phyloP scores from a whole-genome alignment of 1,140 invertebrate species.

The Prorops nasuta region DNA sequence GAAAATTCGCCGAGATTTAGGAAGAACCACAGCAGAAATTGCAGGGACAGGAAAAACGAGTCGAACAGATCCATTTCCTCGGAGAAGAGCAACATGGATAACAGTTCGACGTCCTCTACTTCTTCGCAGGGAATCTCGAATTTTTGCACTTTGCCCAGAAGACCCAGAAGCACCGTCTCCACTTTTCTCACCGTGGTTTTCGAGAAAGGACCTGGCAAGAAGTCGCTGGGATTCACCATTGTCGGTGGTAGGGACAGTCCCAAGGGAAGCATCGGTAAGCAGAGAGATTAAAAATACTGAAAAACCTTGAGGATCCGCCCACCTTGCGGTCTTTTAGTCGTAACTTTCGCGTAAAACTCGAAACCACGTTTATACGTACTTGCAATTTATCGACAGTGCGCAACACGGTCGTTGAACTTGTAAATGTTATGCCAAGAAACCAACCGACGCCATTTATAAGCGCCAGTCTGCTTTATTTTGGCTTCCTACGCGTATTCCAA shows the following conservation, averaged over 20 bases:
- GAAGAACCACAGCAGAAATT: constrained; percentile 38
- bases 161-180: constrained; percentile 65
- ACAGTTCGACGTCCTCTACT: constrained; percentile 20
- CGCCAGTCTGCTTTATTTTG: no score
- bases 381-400: no score
- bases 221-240: constrained; percentile 87
- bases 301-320: no score
- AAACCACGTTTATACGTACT: no score
- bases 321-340: no score
- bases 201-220: constrained; percentile 80
- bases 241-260: constrained; percentile 88
- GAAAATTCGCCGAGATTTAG: constrained; percentile 52
- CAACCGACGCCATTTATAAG: no score
- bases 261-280: constrained; percentile 73
- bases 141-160: constrained; percentile 69
- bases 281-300: neutral
- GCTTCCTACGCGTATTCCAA: no score
- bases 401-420: no score
- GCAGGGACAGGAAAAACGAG: constrained; percentile 37
- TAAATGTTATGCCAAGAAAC: no score
- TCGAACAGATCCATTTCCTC: constrained; percentile 36
- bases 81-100: constrained; percentile 23
- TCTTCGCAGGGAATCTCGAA: constrained; percentile 59
- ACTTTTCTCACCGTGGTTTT: constrained; percentile 76
- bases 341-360: no score